Evolutionary conservation across 2,888 invertebrate species (phyloP).

Genomic region (Nephrotoma appendiculata): DNA sequence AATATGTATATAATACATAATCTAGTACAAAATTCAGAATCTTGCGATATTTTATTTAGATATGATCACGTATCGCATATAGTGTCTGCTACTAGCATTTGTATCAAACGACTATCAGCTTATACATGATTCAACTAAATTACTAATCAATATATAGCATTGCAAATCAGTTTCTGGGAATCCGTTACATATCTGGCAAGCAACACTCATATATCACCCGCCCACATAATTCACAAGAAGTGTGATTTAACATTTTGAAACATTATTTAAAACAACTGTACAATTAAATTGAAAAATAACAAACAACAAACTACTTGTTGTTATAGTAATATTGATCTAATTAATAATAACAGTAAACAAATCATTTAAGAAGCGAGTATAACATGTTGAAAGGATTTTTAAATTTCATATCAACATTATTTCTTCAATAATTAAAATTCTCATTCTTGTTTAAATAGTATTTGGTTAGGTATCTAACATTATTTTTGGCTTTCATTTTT

Average conservation of each 20-base stretch:
- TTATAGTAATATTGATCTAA: background rate
- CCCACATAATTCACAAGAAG: background rate
- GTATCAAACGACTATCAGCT: no score
- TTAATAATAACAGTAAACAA: background rate
- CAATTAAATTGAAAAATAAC: background rate
- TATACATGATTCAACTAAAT: no score
- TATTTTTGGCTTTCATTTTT: background rate
- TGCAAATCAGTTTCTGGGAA: background rate
- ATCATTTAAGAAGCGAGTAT: background rate
- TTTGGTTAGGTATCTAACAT: background rate
- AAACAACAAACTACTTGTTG: background rate
- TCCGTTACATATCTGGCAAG: background rate
- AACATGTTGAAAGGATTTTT: background rate
- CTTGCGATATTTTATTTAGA: no score
- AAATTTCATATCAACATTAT: background rate
- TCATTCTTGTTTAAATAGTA: background rate
- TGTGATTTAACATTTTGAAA: background rate
- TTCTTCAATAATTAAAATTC: background rate
- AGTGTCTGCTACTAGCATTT: no score
- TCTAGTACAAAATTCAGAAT: no score
- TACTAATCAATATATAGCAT: no score
- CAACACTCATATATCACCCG: background rate
- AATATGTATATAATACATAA: background rate
- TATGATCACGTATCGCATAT: no score
- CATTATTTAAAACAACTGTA: background rate